Base-by-base conservation (phyloP, 2,113 vertebrate species). In the Dipodomys spectabilis region DNA sequence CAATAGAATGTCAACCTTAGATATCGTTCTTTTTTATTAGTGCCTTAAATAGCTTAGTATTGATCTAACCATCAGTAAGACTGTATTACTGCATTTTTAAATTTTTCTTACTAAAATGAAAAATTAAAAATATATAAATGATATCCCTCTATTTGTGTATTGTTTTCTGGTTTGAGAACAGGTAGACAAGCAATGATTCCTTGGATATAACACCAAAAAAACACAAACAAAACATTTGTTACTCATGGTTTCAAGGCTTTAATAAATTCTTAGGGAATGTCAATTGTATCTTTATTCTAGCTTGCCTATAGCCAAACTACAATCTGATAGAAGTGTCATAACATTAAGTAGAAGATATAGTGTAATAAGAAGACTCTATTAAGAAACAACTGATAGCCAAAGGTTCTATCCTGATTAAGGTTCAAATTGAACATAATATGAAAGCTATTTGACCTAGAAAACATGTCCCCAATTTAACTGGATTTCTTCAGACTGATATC, bases 191-290 rank as follows among this genome's bases (percentile, higher is more conserved):
- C 12, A 45, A 25, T 35, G 49, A 65, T 60, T 92, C 74, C 30
- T 80, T 77, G 18, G 11, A 7, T 86, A 62, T 82, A 23, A 85
- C 7, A 85, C 2, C 12, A 87, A 11, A 49, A 49, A 49, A 49
- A 49, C 49, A 49, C 49, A 49, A 49, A 49, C 49, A 49, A 93
- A 83, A 53, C 53, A 57, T 57, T 57, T 71, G 2, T 87, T 94
- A 28, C 16, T 80, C 28, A 65, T 19, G 75, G 1, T 83, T 84
- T 84, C 25, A 74, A 84, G 27, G 62, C 2, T 19, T 15, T 92
- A 53, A 92, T 72, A 68, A 84, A 77, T 72, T 94, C 80, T 84
- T 94, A 65, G 53, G 90, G 68, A 80, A 84, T 77, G 2, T 45
- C 27, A 49, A 44, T 7, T 73, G 1, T 78, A 77, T 69, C 32